Evolutionary conservation across 2,888 invertebrate genomes (phyloP), one percentile per base, ranked within the genome.

Genomic region (Clepsis dumicolana): DNA sequence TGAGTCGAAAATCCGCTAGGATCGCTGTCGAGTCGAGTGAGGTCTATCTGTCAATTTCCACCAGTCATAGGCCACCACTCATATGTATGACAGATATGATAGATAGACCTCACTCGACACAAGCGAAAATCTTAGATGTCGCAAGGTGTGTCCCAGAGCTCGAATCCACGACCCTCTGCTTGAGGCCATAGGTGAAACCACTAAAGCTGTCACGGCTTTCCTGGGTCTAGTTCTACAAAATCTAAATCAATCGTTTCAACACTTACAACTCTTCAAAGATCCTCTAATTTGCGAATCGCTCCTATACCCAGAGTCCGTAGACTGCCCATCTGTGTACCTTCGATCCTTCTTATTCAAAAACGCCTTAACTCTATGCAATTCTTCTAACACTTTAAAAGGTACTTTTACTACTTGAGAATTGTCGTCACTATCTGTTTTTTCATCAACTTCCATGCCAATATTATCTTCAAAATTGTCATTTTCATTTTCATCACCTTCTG

Each of bases 341-440:
- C 71, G 75, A 2, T 59, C 52, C 27, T 41, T 56, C 21, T 54
- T 68, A 14, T 35, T 68, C 10, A 72, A 27, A 25, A 41, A 68
- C 8, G 25, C 25, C 41, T 60, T 72, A 4, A 70, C 59, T 64
- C 41, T 68, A 5, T 65, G 65, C 21, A 70, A 56, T 16, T 90
- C 91, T 75, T 89, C 87, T 27, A 92, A 67, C 10, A 90, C 83
- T 84, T 92, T 91, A 52, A 87, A 91, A 0, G 91, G 83, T 3
- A 93, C 74, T 1, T 78, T 70, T 73, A 85, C 82, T 16, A 29
- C 53, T 74, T 80, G 77, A 0, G 64, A 44, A 35, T 66, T 29
- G 35, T 69, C 48, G 14, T 54, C 53, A 21, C 74, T 72, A 53
- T 77, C 74, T 5, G 73, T 64, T 12, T 21, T 48, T 0, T 75